Percentiles rank a stretch among this genome's conserved stretches.
phyloP scores from a whole-genome alignment of 2,113 vertebrate species.

The Calypte anna region DNA sequence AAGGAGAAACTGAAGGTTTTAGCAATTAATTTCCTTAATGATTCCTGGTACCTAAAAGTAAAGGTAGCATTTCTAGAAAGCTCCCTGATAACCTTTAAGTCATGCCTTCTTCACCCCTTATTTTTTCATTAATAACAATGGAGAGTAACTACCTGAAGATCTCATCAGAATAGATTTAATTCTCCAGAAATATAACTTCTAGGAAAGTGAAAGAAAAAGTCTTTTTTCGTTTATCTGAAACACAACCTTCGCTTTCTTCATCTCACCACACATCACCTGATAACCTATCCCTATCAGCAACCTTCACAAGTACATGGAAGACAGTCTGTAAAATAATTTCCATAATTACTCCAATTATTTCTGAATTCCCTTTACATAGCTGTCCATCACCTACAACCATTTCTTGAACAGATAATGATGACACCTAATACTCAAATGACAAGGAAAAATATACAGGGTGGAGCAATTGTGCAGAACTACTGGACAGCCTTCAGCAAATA shows the following conservation, averaged over 20 bases:
- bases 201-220: neutral
- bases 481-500: neutral
- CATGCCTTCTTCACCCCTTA: neutral
- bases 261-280: neutral
- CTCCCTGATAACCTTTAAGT: neutral
- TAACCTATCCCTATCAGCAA: neutral
- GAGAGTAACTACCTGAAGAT: neutral
- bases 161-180: neutral
- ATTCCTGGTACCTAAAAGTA: neutral
- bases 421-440: neutral
- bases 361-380: neutral
- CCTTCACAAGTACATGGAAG: neutral
- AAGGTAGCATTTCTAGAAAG: neutral
- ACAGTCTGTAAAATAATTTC: neutral
- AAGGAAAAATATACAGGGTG: neutral
- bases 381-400: neutral
- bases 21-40: neutral
- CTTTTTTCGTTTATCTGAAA: neutral
- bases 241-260: neutral
- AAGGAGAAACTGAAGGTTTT: neutral
- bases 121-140: neutral
- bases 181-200: neutral
- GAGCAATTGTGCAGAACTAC: neutral
- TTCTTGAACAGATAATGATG: neutral
- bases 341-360: neutral